These are phyloP conservation scores for Leptopilina drosophilae DNA, from an alignment of 2,888 invertebrate genomes.

Conservation along the genomic window DNA sequence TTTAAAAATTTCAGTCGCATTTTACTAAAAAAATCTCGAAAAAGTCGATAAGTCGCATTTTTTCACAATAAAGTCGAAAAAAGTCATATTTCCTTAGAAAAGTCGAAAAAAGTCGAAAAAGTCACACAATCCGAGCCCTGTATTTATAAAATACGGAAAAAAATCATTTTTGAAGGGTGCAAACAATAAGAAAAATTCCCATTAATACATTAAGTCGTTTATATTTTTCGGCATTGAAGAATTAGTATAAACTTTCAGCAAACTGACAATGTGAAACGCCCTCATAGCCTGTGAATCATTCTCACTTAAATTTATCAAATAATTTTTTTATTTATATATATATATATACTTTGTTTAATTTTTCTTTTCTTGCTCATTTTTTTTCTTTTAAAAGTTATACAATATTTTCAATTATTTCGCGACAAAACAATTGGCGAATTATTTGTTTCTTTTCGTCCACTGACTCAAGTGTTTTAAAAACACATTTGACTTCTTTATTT, in stretches of 20 bases:
- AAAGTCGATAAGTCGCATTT: no score
- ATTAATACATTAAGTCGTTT: conserved; percentile 37
- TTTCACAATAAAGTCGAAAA: no score
- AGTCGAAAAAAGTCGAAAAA: no score
- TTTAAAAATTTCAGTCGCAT: no score
- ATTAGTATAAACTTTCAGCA: conserved; percentile 39
- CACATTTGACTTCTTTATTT: not conserved
- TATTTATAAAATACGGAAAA: no score
- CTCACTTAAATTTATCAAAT: conserved; percentile 28
- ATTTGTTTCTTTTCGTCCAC: not conserved
- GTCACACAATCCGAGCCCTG: no score
- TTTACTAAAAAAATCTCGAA: no score
- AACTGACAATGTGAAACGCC: conserved; percentile 37
- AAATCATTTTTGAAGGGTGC: not conserved
- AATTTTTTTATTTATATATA: conserved; percentile 1
- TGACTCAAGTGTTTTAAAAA: conserved; percentile 27
- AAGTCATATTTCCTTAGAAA: no score
- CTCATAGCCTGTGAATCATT: conserved; percentile 15
- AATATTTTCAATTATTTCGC: no score
- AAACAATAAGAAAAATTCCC: not conserved
- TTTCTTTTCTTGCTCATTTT: not conserved
- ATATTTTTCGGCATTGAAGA: conserved; percentile 37
- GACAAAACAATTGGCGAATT: no score
- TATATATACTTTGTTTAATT: not conserved
- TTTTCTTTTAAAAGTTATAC: conserved; percentile 4